Base-by-base conservation (phyloP, 64 coral and sea anemone genomes). In the Montipora cactus region DNA sequence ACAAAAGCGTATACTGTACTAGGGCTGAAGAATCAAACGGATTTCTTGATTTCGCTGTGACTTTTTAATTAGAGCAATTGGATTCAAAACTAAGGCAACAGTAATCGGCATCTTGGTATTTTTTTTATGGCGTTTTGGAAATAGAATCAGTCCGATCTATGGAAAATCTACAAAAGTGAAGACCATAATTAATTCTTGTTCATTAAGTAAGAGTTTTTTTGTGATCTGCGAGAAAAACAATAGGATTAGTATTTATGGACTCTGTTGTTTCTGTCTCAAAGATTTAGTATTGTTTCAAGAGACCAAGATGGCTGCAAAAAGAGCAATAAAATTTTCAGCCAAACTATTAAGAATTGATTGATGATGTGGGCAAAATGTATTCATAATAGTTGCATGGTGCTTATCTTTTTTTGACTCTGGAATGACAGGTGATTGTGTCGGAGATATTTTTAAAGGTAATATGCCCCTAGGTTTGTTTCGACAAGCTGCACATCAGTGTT, bases 391-490 rank as follows among this genome's bases (percentile, higher is more conserved):
- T 86, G 66, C 18, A 70, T 71, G 71, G 70, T n/a, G n/a, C 82
- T 20, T 51, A 50, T 86, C 47, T 21, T 11, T 64, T 47, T 84
- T 68, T 66, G 14, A 16, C 44, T 8, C 22, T 21, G 50, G 37
- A 81, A 23, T 81, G 80, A 82, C 82, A 86, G 46, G 64, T 23
- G 82, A 8, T 86, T 71, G 5, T 72, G 13, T 86, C 18, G 1
- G 47, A 70, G 47, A 70, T 86, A 49, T 69, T 81, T 81, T 50
- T 50, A 70, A 50, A 49, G 47, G 66, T 72, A 86, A 78, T 67
- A 68, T 71, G 45, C 9, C 45, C 49, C 21, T 49, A 16, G 46
- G 44, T 14, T 49, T 69, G 67, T 70, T 71, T 59, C 20, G 8
- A 16, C 18, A 49, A 86, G 71, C 67, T 11, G 37, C 11, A 57